Evolutionary conservation across 2,888 invertebrate genomes (phyloP).

Genomic region (Phengaris alcon): DNA sequence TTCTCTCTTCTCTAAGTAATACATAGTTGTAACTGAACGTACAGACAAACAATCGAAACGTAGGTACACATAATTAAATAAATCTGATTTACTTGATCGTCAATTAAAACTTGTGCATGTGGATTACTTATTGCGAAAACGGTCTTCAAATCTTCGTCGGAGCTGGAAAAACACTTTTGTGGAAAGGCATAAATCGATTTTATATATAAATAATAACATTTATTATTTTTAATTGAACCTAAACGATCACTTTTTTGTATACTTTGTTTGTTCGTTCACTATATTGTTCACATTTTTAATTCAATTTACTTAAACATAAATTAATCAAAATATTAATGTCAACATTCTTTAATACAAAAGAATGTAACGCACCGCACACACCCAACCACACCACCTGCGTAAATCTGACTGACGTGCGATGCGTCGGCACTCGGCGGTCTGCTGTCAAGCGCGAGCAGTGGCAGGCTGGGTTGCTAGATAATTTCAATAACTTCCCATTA

Average conservation of each 20-base stretch:
- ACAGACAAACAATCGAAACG: slow-evolving; percentile 51
- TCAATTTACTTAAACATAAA: slow-evolving; percentile 49
- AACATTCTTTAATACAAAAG: slow-evolving; percentile 55
- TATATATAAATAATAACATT: slow-evolving; percentile 46
- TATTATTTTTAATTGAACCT: slow-evolving; percentile 36
- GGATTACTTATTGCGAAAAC: slow-evolving; percentile 68
- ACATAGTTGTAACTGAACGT: not conserved
- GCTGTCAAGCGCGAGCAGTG: slow-evolving; percentile 15
- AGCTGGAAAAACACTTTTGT: slow-evolving; percentile 58
- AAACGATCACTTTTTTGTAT: slow-evolving; percentile 38
- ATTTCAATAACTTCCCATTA: not conserved
- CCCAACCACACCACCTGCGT: slow-evolving; percentile 59
- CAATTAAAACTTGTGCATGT: slow-evolving; percentile 52
- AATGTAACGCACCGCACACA: slow-evolving; percentile 52
- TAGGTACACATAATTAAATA: slow-evolving; percentile 65
- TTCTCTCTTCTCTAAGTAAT: not conserved
- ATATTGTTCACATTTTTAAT: slow-evolving; percentile 33
- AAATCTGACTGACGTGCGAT: slow-evolving; percentile 49
- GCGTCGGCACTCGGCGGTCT: slow-evolving; percentile 36
- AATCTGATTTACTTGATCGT: slow-evolving; percentile 60
- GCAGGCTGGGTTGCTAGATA: slow-evolving; percentile 12
- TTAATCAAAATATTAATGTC: slow-evolving; percentile 57
- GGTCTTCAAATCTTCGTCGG: slow-evolving; percentile 53
- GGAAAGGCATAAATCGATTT: slow-evolving; percentile 63
- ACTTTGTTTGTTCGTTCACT: slow-evolving; percentile 42